Evolutionary conservation across 2,113 vertebrate genomes (phyloP), one percentile per base, ranked within the genome.

Genomic region (Fregetta grallaria): DNA sequence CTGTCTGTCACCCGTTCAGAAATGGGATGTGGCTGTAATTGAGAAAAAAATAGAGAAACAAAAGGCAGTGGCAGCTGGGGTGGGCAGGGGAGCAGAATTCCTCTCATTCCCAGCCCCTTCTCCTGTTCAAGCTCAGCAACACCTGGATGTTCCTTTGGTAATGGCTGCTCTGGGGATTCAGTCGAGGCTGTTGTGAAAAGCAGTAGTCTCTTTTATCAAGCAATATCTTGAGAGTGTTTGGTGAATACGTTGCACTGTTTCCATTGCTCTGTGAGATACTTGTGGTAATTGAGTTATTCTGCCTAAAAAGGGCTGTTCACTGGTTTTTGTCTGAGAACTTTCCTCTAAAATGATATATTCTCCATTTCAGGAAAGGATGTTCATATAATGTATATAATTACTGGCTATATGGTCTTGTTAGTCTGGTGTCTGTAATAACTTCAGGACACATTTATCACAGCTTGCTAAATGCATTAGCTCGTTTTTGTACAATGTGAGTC

Each of bases 1-100:
- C 97, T 99, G 98, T 99, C 98, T 99, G 98, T 99, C 98, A 99
- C 96, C 98, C 81, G 76, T 97, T 98, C 96, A 71, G 91, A 94
- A 90, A 90, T 86, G 96, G 93, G 95, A 97, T 73, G 86, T 92
- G 97, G 96, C 94, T 90, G 73, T 26, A 91, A 88, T 62, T 72
- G 93, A 96, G 91, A 85, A 95, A 97, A 95, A 98, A 98, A 49
- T 38, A 52, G 87, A 94, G 87, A 79, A 97, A 97, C 95, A 97
- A 96, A 97, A 98, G 98, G 96, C 98, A 74, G 82, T 94, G 97
- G 97, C 98, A 98, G 93, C 98, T 98, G 97, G 97, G 97, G 95
- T 81, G 98, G 97, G 94, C 97, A 97, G 97, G 96, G 96, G 94
- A 97, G 96, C 88, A 97, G 98, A 98, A 98, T 99, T 99, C 98